Evolutionary conservation across 2,888 invertebrate species (phyloP).

Genomic region (Sphaeridia pumilis): DNA sequence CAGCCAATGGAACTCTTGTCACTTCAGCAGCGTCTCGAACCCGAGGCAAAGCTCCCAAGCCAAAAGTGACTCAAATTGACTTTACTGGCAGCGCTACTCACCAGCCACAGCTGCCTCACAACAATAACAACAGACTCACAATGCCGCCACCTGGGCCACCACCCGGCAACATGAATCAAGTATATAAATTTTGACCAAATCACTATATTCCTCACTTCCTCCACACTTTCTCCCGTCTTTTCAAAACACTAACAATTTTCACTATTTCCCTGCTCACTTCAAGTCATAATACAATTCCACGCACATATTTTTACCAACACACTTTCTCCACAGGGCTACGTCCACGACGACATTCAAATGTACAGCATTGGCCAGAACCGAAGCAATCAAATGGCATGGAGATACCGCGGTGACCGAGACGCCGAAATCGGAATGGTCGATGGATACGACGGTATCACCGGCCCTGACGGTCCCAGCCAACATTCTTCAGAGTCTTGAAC

Average conservation of each 20-base stretch:
- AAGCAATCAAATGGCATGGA: conserved; percentile 30
- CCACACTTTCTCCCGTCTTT: too few species aligned
- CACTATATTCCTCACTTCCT: too few species aligned
- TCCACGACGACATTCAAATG: conserved; percentile 32
- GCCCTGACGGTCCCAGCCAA: background rate
- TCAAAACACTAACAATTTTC: background rate
- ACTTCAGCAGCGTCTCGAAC: conserved; percentile 30
- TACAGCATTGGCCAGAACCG: conserved; percentile 30
- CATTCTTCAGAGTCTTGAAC: too few species aligned
- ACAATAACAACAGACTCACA: conserved; percentile 7
- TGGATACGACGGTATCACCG: background rate
- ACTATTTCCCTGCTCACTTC: too few species aligned
- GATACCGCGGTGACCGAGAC: too few species aligned
- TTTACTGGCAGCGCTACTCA: conserved; percentile 27
- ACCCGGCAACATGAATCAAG: conserved; percentile 29
- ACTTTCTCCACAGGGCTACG: conserved; percentile 21
- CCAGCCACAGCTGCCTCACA: too few species aligned
- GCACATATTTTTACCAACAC: too few species aligned
- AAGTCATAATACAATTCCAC: background rate
- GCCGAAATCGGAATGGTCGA: conserved; percentile 18
- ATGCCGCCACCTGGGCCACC: too few species aligned
- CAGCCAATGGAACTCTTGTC: conserved; percentile 21
- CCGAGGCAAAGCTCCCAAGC: conserved; percentile 35
- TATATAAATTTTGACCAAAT: conserved; percentile 5
- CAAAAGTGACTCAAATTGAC: conserved; percentile 34